A percentile compares a stretch with the other conserved stretches of the same genome.
phyloP scores from a whole-genome alignment of 2,797 vertebrate species.

The Corythornis leucogaster region DNA sequence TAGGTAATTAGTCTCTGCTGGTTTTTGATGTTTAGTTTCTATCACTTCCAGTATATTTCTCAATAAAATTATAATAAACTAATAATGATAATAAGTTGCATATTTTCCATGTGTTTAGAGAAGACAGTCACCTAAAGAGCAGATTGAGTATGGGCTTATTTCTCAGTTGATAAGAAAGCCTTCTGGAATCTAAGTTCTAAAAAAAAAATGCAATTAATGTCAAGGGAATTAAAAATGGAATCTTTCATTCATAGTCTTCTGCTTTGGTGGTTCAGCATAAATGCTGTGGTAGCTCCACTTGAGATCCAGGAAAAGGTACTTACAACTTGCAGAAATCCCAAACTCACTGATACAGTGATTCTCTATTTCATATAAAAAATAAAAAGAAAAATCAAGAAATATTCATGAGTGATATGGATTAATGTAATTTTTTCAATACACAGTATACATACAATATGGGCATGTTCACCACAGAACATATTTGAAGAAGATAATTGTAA shows the following conservation, averaged over 20 bases:
- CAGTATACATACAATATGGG: neutral
- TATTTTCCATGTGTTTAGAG: neutral
- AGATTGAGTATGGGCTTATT: neutral
- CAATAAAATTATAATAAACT: slow-evolving; percentile 34
- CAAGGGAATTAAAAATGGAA: neutral
- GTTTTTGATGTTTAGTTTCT: slow-evolving; percentile 18
- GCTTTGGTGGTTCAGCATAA: neutral
- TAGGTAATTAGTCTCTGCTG: slow-evolving; percentile 1
- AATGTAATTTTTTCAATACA: neutral
- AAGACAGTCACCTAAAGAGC: neutral
- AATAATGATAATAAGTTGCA: slow-evolving; percentile 12
- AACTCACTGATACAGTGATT: neutral
- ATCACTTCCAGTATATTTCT: slow-evolving; percentile 34
- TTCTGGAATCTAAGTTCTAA: slow-evolving; percentile 11
- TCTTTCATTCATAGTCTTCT: neutral
- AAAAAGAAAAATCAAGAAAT: neutral
- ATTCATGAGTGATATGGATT: neutral
- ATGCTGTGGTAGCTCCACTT: neutral
- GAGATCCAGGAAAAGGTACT: neutral
- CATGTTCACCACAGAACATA: neutral
- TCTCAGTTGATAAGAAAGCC: neutral
- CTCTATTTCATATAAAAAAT: neutral
- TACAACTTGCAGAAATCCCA: neutral
- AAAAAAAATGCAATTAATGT: neutral
- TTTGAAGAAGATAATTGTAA: neutral